Base-by-base conservation (phyloP, 2,113 vertebrate genomes). In the Pleuronectes platessa region DNA sequence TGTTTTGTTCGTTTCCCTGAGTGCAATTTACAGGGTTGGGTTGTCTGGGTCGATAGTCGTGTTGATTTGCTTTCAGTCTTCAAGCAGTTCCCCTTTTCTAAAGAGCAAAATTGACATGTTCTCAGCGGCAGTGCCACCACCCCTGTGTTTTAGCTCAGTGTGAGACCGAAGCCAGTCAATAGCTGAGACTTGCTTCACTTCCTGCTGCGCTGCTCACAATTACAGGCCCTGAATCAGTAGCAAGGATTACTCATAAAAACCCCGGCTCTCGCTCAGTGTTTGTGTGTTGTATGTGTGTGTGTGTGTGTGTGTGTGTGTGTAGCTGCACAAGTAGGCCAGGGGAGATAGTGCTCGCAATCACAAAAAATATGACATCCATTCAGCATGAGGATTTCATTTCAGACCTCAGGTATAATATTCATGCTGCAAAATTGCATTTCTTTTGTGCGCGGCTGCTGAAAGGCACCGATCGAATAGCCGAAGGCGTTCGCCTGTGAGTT, bases 31-130 rank as follows among this genome's bases (percentile, higher is more conserved):
- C 82, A 74, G 87, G 88, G 76, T 74, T 77, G 82, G 86, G 23
- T 81, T 81, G 88, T 85, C 81, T 64, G 64, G 89, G 86, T 94
- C 93, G 88, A 94, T 94, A 83, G 65, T 12, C 3, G 47, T 49
- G 86, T 89, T 93, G 92, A 92, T 93, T 92, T 89, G 87, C 90
- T 90, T 89, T 86, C 90, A 91, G 87, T 92, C 88, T 87, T 87
- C 84, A 73, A 89, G 80, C 84, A 69, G 85, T 80, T 86, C 68
- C 54, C 86, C 80, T 86, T 93, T 92, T 93, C 86, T 89, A 92
- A 93, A 93, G 92, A 93, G 91, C 91, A 92, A 80, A 89, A 93
- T 92, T 89, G 92, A 93, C 90, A 83, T 88, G 86, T 89, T 89
- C 90, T 82, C 88, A 87, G 90, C 86, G 12, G 88, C 82, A 56